Evolutionary conservation across 2,113 vertebrate genomes (phyloP).

Genomic region (Nematolebias whitei): DNA sequence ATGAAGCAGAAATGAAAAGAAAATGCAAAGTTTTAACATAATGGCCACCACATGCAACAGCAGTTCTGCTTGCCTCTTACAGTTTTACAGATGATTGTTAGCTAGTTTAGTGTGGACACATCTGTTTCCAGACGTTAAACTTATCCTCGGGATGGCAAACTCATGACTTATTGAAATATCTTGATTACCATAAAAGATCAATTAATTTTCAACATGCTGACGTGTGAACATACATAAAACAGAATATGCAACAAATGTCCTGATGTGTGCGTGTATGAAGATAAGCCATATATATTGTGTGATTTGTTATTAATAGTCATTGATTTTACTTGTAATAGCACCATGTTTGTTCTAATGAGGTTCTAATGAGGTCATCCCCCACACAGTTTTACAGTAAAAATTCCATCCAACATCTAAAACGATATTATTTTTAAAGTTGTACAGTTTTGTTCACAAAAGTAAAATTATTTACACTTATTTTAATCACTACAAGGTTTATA

Average conservation of each 20-base stretch:
- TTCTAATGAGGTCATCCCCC: no score
- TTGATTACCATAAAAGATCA: conserved; percentile 59
- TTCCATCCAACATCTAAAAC: background rate
- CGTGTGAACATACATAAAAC: conserved; percentile 31
- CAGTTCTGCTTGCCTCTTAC: conserved; percentile 33
- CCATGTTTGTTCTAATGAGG: background rate
- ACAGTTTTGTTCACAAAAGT: no score
- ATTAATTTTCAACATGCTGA: conserved; percentile 49
- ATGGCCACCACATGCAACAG: conserved; percentile 10
- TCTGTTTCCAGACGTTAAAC: conserved; percentile 47
- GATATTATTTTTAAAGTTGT: background rate
- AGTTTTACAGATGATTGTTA: conserved; percentile 50
- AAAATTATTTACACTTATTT: no score
- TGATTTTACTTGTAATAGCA: background rate
- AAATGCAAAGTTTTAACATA: conserved; percentile 51
- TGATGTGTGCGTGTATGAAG: conserved; percentile 2
- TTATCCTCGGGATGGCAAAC: conserved; percentile 37
- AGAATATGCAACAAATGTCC: conserved; percentile 6
- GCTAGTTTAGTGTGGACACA: conserved; percentile 59
- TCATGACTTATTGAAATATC: conserved; percentile 63
- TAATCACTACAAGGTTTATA: no score
- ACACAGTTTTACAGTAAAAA: background rate
- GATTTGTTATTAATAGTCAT: background rate
- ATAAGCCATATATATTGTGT: background rate
- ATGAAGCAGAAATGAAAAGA: conserved; percentile 53